phyloP scores from a whole-genome alignment of 2,888 invertebrate genomes.

The Eilema depressum region DNA sequence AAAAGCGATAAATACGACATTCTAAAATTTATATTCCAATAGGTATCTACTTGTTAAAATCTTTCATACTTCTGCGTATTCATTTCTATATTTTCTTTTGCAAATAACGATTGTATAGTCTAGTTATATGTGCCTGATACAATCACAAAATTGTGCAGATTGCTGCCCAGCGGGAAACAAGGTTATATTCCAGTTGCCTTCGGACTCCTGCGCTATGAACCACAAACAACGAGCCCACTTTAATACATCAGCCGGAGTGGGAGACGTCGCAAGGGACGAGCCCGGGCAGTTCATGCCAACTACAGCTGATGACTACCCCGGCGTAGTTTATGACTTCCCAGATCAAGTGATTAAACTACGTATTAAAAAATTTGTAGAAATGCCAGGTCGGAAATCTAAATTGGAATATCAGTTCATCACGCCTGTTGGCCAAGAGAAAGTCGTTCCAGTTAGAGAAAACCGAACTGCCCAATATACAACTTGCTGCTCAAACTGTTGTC shows the following conservation, averaged over 20 bases:
- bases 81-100: background rate
- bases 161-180: conserved; percentile 84
- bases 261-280: conserved; percentile 77
- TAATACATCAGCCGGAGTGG: conserved; percentile 78
- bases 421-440: conserved; percentile 58
- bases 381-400: conserved; percentile 77
- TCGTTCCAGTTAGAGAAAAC: conserved; percentile 69
- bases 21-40: background rate
- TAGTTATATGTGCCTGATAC: conserved; percentile 45
- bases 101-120: conserved; percentile 1
- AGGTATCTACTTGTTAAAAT: background rate
- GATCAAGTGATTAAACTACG: conserved; percentile 78
- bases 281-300: conserved; percentile 68
- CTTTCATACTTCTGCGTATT: background rate
- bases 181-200: conserved; percentile 81
- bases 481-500: conserved; percentile 62
- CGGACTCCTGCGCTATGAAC: conserved; percentile 72
- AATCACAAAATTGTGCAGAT: conserved; percentile 77
- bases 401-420: conserved; percentile 81
- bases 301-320: conserved; percentile 68
- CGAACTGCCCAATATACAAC: conserved; percentile 75
- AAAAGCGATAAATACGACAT: conserved; percentile 42
- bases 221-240: conserved; percentile 80
- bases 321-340: conserved; percentile 75
- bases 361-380: conserved; percentile 74